Percentiles rank a stretch among this genome's conserved stretches.
Evolutionary conservation across 2,113 vertebrate genomes (phyloP).

Genomic region (Neogale vison): DNA sequence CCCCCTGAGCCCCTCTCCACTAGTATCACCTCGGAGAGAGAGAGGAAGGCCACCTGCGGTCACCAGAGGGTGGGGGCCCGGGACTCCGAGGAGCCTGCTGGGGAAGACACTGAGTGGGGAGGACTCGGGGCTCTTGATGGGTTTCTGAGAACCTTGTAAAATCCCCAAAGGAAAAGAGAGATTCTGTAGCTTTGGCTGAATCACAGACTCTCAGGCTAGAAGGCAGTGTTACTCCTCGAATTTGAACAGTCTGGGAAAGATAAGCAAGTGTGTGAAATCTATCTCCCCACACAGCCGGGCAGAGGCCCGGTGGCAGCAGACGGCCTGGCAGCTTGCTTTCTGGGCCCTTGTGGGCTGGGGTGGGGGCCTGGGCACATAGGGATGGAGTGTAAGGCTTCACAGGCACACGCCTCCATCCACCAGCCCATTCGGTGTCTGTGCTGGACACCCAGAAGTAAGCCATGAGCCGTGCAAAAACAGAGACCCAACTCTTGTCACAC

Average conservation of each 20-base stretch:
- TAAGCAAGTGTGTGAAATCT: background rate
- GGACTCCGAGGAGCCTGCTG: background rate
- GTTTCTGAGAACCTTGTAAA: conserved; percentile 9
- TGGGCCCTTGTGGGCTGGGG: background rate
- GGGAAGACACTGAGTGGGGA: background rate
- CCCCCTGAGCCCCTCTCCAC: background rate
- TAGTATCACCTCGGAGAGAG: background rate
- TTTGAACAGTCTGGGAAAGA: background rate
- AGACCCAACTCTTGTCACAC: background rate
- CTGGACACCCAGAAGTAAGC: background rate
- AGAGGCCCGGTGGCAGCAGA: background rate
- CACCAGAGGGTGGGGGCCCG: background rate
- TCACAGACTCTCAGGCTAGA: background rate
- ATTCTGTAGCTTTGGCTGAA: background rate
- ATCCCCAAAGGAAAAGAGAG: background rate
- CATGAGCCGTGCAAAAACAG: background rate
- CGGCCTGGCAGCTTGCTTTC: background rate
- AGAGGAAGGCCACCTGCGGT: too few species aligned
- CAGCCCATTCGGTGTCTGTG: background rate
- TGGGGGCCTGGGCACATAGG: rapidly evolving
- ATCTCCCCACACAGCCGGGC: background rate
- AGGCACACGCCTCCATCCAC: background rate
- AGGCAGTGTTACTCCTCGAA: background rate
- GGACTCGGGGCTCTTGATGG: background rate
- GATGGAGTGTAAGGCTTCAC: background rate